Evolutionary conservation across 1,140 invertebrate species (phyloP), one percentile per base, ranked within the genome.

Genomic region (Brachionus manjavacas): DNA sequence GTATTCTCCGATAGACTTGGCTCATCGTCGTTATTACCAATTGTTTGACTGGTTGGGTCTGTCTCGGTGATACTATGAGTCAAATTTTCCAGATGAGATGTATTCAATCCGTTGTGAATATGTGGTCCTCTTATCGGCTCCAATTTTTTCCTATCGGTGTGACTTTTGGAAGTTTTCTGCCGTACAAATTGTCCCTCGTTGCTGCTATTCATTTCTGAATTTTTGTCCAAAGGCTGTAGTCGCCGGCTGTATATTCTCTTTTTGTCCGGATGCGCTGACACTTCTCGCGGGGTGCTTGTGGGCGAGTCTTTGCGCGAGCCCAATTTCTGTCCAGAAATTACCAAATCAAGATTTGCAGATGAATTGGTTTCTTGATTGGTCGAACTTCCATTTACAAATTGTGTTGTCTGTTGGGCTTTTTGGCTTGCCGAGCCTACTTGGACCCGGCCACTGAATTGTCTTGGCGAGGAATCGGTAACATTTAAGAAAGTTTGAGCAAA

Each of bases 211-310:
- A 35, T 25, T 14, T 76, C 72, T 6, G 31, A 16, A 25, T 81
- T 81, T 43, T 81, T 81, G 39, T 81, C 79, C 79, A 81, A 68
- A 23, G 79, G 79, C n/a, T 81, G 79, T 11, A 81, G 16, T 12
- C 79, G 52, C 35, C 79, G 14, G 16, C 31, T 43, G 60, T 64
- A 81, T 16, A 68, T 60, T 43, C 64, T 14, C 12, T 76, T 76
- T 49, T 76, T 76, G 12, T 72, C 68, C 16, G 68, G 72, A 23
- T 60, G 79, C 60, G 79, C 49, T 1, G 79, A 81, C 8, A 60
- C 46, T 60, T 60, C 79, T 20, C 79, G 16, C 16, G 79, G 52
- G 1, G 52, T 64, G 35, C 41, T 68, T 2, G 79, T 81, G 14
- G 79, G 79, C 52, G 79, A 60, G 14, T 81, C 52, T 68, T 81